A percentile compares a stretch with the other conserved stretches of the same genome.
Evolutionary conservation across 2,888 invertebrate species (phyloP).

Genomic region (Entomobrya multifasciata): DNA sequence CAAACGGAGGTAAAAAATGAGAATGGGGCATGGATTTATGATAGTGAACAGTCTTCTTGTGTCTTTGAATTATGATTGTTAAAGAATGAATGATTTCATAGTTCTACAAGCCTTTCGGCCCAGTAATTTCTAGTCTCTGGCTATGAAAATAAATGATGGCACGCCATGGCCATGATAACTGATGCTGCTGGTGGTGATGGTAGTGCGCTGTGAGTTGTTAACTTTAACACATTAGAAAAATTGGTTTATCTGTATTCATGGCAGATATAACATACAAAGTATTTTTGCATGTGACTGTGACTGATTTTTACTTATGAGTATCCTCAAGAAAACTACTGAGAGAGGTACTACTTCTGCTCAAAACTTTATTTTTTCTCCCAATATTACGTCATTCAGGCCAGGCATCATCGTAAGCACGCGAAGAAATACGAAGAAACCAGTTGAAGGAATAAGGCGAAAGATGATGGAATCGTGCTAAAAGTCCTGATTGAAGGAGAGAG

Average conservation of each 20-base stretch:
- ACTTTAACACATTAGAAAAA: no score
- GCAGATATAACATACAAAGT: no score
- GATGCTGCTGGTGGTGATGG: no score
- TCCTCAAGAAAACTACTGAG: no score
- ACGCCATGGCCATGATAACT: no score
- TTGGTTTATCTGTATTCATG: no score
- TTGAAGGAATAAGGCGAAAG: neutral
- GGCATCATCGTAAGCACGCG: neutral
- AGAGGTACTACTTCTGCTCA: neutral
- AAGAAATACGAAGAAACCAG: neutral
- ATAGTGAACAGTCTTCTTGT: slow-evolving; percentile 36
- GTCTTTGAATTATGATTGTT: neutral
- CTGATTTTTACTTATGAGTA: no score
- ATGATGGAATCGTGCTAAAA: slow-evolving; percentile 26
- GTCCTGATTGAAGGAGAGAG: no score
- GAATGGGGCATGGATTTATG: slow-evolving; percentile 37
- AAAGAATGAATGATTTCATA: slow-evolving; percentile 32
- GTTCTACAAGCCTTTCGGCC: slow-evolving; percentile 22
- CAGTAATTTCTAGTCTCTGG: slow-evolving; percentile 34
- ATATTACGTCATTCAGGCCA: neutral
- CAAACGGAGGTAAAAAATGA: slow-evolving; percentile 6
- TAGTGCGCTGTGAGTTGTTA: no score
- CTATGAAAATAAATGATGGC: no score
- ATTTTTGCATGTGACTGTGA: no score
- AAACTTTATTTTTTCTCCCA: neutral